Evolutionary conservation across 2,888 invertebrate genomes (phyloP).

Genomic region (Drosophila tanythrix): DNA sequence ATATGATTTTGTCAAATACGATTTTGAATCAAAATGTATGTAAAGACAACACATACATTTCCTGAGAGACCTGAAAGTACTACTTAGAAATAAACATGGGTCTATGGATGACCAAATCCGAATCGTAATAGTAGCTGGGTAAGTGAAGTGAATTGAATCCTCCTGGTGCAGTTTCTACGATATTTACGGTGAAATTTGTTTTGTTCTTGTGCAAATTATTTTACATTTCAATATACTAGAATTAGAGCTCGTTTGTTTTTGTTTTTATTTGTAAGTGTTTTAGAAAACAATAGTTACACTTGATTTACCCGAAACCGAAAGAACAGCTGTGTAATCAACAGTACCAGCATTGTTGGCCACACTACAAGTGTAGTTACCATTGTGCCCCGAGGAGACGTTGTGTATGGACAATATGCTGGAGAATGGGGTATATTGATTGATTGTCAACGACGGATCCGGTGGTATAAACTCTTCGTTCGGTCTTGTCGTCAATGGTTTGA

Average conservation of each 20-base stretch:
- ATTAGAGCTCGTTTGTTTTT: slow-evolving; percentile 18
- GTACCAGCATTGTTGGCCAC: slow-evolving; percentile 85
- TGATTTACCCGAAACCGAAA: slow-evolving; percentile 86
- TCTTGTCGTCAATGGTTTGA: slow-evolving; percentile 29
- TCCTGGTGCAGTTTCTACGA: slow-evolving; percentile 58
- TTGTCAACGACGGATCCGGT: slow-evolving; percentile 84
- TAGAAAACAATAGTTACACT: slow-evolving; percentile 59
- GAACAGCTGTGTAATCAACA: slow-evolving; percentile 86
- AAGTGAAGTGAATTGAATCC: background rate
- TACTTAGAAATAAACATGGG: background rate
- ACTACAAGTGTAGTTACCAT: slow-evolving; percentile 85
- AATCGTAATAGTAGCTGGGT: slow-evolving; percentile 4
- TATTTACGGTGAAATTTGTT: slow-evolving; percentile 52
- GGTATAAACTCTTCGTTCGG: slow-evolving; percentile 52
- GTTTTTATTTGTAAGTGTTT: slow-evolving; percentile 22
- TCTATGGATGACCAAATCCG: background rate
- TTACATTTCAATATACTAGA: slow-evolving; percentile 46
- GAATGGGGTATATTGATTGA: slow-evolving; percentile 86
- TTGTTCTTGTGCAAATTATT: slow-evolving; percentile 46
- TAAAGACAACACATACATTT: background rate
- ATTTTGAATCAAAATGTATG: background rate
- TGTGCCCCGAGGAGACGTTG: slow-evolving; percentile 85
- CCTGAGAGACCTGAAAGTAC: background rate
- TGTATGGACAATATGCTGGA: slow-evolving; percentile 85
- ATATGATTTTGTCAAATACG: background rate